Evolutionary conservation across 2,888 invertebrate species (phyloP).

Genomic region (Pimpla rufipes): DNA sequence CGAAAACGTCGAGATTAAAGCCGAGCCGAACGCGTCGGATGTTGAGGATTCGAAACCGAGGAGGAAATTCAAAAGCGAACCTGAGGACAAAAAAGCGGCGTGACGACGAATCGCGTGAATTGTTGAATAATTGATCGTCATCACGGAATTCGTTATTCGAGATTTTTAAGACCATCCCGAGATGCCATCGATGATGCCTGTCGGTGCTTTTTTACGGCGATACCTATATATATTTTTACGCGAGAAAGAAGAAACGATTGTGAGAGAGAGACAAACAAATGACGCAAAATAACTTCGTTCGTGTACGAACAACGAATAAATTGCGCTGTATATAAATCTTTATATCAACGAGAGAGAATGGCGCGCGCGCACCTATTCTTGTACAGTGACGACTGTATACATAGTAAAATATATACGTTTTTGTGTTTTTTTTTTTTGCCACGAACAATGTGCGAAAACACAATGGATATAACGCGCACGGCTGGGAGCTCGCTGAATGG

Average conservation of each 20-base stretch:
- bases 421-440: slow-evolving; percentile 13
- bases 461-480: not conserved
- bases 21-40: slow-evolving; percentile 58
- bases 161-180: too few species aligned
- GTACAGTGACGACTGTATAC: slow-evolving; percentile 38
- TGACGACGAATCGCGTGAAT: not conserved
- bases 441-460: slow-evolving; percentile 19
- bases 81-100: slow-evolving; percentile 7
- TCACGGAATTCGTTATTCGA: too few species aligned
- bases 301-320: slow-evolving; percentile 1
- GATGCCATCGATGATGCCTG: not conserved
- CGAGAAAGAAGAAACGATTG: not conserved
- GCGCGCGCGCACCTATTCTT: slow-evolving; percentile 33
- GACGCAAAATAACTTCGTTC: slow-evolving; percentile 12
- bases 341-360: slow-evolving; percentile 22
- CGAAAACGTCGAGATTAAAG: slow-evolving; percentile 37
- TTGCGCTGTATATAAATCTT: slow-evolving; percentile 49
- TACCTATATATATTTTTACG: slow-evolving; percentile 1
- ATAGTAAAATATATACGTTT: slow-evolving; percentile 59
- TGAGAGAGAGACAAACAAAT: not conserved
- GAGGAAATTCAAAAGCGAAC: slow-evolving; percentile 35
- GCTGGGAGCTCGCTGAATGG: not conserved
- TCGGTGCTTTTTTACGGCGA: not conserved
- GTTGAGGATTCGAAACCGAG: slow-evolving; percentile 39
- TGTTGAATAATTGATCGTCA: too few species aligned